Evolutionary conservation across 2,797 vertebrate species (phyloP).

Genomic region (Gallinago solitaria): DNA sequence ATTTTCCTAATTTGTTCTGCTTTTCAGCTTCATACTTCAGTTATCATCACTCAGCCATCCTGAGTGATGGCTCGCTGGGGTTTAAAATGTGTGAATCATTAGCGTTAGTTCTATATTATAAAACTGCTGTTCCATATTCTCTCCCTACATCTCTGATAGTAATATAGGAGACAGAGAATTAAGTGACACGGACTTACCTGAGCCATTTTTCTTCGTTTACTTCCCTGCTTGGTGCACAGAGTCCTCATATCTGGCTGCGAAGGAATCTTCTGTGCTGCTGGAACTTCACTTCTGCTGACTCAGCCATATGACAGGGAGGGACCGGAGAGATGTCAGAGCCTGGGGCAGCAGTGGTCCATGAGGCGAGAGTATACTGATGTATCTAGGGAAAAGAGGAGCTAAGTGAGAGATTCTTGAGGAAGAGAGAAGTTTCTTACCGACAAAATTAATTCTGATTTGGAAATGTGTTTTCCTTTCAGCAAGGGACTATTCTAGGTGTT

Average conservation of each 20-base stretch:
- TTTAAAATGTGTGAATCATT: background rate
- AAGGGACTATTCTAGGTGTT: background rate
- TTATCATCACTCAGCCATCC: background rate
- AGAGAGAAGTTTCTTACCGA: background rate
- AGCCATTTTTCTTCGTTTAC: background rate
- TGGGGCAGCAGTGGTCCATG: background rate
- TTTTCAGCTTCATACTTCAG: background rate
- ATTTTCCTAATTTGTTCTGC: background rate
- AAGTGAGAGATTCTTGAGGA: background rate
- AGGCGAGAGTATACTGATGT: background rate
- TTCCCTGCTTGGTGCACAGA: accelerated
- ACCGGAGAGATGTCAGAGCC: background rate
- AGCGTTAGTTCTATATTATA: background rate
- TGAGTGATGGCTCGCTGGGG: background rate
- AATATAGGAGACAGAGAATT: background rate
- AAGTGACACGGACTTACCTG: background rate
- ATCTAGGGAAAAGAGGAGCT: background rate
- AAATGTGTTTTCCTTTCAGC: background rate
- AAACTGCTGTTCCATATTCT: background rate
- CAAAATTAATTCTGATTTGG: background rate
- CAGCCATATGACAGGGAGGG: background rate
- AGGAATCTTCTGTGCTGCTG: background rate
- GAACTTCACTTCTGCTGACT: background rate
- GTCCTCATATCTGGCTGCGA: background rate
- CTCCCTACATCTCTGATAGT: background rate